phyloP scores from a whole-genome alignment of 2,113 vertebrate genomes.

The Rhinolophus ferrumequinum region DNA sequence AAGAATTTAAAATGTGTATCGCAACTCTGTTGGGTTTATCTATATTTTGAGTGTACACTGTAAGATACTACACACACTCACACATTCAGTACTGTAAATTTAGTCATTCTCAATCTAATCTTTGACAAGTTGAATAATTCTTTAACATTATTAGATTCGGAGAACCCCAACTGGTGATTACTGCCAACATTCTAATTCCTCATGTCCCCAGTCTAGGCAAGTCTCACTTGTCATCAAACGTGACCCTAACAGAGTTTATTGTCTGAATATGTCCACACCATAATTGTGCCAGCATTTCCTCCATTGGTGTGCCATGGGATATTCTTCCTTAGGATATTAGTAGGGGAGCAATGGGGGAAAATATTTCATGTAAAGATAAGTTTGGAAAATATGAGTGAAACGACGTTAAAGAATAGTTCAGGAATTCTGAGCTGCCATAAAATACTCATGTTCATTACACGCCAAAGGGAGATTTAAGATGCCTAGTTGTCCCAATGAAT shows the following conservation, averaged over 20 bases:
- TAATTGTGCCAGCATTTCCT: not conserved
- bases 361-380: not conserved
- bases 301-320: not conserved
- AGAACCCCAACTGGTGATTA: not conserved
- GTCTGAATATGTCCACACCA: not conserved
- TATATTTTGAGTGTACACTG: not conserved
- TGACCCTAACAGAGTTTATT: not conserved
- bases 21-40: not conserved
- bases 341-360: rapidly evolving
- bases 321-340: not conserved
- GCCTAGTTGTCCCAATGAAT: not conserved
- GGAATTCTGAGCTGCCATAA: not conserved
- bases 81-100: not conserved
- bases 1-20: not conserved
- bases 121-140: not conserved
- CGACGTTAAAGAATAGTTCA: not conserved
- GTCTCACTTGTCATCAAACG: not conserved
- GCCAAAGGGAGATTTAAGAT: not conserved
- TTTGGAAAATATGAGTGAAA: not conserved
- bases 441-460: not conserved
- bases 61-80: not conserved
- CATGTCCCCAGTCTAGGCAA: not conserved
- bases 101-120: not conserved
- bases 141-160: not conserved
- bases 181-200: not conserved